Evolutionary conservation across 2,113 vertebrate species (phyloP).

Genomic region (Cololabis saira): DNA sequence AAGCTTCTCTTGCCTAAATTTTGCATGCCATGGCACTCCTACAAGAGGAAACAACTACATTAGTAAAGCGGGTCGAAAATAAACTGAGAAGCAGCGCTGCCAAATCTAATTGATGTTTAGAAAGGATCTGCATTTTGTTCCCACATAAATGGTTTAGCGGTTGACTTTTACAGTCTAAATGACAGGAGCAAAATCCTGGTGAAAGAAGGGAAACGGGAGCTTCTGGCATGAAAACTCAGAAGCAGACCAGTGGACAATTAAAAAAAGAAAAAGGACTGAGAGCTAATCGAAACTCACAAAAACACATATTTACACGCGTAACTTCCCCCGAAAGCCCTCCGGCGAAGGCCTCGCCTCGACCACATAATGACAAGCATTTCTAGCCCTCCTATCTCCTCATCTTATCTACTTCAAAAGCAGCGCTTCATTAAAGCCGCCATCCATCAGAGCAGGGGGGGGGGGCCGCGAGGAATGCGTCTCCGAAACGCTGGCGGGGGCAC

Average conservation of each 20-base stretch:
- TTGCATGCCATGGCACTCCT: background rate
- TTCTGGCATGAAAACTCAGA: conserved; percentile 1
- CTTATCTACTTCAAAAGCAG: conserved; percentile 73
- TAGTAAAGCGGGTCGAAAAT: conserved; percentile 9
- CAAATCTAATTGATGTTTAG: conserved; percentile 6
- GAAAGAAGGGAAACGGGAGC: background rate
- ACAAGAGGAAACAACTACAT: conserved; percentile 5
- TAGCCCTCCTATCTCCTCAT: conserved; percentile 50
- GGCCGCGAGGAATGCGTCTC: conserved; percentile 51
- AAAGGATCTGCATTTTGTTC: conserved; percentile 9
- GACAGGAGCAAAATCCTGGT: background rate
- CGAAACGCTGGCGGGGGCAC: conserved; percentile 31
- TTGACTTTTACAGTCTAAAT: conserved; percentile 2
- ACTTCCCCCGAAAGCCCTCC: conserved; percentile 39
- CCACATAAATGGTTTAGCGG: conserved; percentile 3
- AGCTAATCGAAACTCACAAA: conserved; percentile 12
- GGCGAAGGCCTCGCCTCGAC: conserved; percentile 23
- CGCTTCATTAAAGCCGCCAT: conserved; percentile 66
- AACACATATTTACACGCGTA: conserved; percentile 20
- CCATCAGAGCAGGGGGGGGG: conserved; percentile 49
- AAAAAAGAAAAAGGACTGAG: conserved; percentile 5
- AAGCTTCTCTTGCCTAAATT: background rate
- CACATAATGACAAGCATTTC: conserved; percentile 64
- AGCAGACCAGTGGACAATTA: background rate
- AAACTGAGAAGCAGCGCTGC: background rate